phyloP scores from a whole-genome alignment of 1,140 invertebrate genomes.

The Hirudo medicinalis region DNA sequence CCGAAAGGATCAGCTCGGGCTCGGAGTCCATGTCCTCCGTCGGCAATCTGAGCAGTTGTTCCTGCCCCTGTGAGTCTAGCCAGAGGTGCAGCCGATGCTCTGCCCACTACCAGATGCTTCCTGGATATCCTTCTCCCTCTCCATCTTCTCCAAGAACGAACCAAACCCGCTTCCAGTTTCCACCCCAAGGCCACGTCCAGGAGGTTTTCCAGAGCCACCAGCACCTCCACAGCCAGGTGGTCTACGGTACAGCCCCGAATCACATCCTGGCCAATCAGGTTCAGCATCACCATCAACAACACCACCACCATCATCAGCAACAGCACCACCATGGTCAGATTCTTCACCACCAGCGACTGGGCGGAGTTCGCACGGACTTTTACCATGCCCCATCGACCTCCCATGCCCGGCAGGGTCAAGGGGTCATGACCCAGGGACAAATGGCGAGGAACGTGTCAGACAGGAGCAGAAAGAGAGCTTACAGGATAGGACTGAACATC shows the following conservation, averaged over 20 bases:
- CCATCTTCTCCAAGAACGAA: neutral
- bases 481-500: conserved; percentile 89
- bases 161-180: neutral
- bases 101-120: neutral
- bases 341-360: neutral
- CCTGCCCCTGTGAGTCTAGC: neutral
- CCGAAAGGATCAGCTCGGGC: too few species aligned
- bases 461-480: conserved; percentile 61
- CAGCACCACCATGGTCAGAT: neutral
- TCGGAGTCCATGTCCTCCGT: too few species aligned
- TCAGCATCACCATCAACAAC: neutral
- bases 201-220: neutral
- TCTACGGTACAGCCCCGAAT: neutral
- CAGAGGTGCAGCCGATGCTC: neutral
- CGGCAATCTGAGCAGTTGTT: too few species aligned
- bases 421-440: neutral
- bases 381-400: too few species aligned
- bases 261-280: neutral
- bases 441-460: conserved; percentile 34
- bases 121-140: neutral
- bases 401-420: too few species aligned
- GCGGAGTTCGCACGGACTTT: too few species aligned
- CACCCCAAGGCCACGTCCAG: neutral
- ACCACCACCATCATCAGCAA: neutral
- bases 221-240: neutral